phyloP scores from a whole-genome alignment of 2,113 vertebrate genomes.

The Dunckerocampus dactyliophorus region DNA sequence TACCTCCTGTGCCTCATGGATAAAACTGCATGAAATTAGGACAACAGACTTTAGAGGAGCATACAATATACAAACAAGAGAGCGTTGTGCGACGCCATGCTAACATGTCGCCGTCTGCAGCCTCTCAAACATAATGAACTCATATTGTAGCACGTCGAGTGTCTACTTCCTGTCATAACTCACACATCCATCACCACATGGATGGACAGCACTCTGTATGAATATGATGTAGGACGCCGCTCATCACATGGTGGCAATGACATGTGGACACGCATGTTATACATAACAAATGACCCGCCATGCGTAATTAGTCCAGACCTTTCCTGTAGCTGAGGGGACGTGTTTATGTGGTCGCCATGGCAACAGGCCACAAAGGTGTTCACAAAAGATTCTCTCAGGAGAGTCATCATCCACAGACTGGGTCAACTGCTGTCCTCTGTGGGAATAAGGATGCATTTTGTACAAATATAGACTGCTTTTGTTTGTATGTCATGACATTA shows the following conservation, averaged over 20 bases:
- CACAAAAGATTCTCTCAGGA: constrained; percentile 42
- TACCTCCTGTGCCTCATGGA: no score
- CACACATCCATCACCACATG: no score
- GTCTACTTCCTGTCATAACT: no score
- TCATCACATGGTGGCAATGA: not conserved
- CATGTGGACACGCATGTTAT: constrained; percentile 21
- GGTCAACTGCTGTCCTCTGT: constrained; percentile 19
- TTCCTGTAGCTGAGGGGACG: constrained; percentile 41
- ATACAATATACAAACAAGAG: no score
- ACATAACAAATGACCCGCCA: constrained; percentile 38
- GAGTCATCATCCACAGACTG: constrained; percentile 27
- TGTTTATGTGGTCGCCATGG: constrained; percentile 72
- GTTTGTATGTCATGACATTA: not conserved
- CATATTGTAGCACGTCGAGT: no score
- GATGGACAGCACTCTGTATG: no score
- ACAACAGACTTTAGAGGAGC: no score
- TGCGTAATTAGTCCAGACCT: constrained; percentile 34
- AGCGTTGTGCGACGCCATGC: no score
- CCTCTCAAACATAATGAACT: no score
- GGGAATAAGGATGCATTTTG: constrained; percentile 35
- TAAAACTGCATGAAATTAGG: no score
- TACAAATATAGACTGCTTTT: constrained; percentile 39
- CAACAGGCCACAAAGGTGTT: constrained; percentile 56
- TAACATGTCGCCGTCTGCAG: no score
- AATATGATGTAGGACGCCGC: not conserved